Conservation (phyloP, 2,888 invertebrate species). For the Drosophila phalerata region DNA sequence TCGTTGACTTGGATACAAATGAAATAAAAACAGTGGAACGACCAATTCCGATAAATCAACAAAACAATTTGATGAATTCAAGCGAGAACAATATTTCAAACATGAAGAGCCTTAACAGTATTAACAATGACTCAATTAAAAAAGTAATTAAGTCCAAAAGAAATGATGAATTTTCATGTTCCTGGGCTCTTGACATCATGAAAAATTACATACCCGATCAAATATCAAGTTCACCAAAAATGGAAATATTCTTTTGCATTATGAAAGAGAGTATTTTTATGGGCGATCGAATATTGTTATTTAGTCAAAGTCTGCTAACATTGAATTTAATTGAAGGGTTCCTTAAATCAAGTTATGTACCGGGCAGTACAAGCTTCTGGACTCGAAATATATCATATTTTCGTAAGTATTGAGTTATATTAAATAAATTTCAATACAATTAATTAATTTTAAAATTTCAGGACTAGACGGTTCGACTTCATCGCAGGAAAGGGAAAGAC, state of each 20-base stretch:
- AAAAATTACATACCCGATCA: constrained; percentile 95
- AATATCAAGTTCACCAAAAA: constrained; percentile 97
- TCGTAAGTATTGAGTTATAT: constrained; percentile 88
- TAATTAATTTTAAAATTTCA: constrained; percentile 76
- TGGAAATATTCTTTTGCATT: constrained; percentile 96
- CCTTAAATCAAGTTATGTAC: constrained; percentile 90
- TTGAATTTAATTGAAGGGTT: constrained; percentile 98
- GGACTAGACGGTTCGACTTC: constrained; percentile 98
- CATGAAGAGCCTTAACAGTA: constrained; percentile 44
- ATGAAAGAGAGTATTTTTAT: constrained; percentile 94
- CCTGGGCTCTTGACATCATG: constrained; percentile 94
- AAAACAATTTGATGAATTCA: constrained; percentile 33
- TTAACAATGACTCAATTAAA: constrained; percentile 74
- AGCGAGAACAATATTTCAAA: constrained; percentile 39
- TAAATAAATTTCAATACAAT: neutral
- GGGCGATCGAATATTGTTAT: constrained; percentile 96
- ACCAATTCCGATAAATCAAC: constrained; percentile 44
- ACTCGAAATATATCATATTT: constrained; percentile 95
- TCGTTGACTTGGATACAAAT: constrained; percentile 85
- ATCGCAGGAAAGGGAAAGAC: constrained; percentile 96
- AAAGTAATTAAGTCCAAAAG: constrained; percentile 87
- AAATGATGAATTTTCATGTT: constrained; percentile 94
- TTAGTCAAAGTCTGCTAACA: constrained; percentile 98
- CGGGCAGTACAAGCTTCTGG: constrained; percentile 92
- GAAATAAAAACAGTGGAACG: constrained; percentile 85